These are phyloP conservation scores for Hemitrygon akajei DNA, from an alignment of 2,797 vertebrate species.

Conservation along the genomic window DNA sequence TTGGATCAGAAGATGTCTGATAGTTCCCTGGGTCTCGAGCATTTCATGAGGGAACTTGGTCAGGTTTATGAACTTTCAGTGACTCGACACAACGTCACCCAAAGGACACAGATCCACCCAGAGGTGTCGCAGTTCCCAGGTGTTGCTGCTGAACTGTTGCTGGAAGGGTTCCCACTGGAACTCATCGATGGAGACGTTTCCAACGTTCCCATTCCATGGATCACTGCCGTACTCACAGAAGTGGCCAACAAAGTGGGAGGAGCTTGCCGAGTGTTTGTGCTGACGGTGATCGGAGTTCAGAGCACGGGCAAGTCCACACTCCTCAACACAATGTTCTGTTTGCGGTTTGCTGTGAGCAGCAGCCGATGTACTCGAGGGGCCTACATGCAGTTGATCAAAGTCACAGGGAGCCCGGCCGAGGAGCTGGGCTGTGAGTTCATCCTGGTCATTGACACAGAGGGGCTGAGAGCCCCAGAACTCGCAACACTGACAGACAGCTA, in stretches of 20 bases:
- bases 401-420: conserved; percentile 53
- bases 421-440: conserved; percentile 59
- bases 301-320: conserved; percentile 59
- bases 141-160: too few species aligned
- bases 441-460: conserved; percentile 57
- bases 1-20: conserved; percentile 54
- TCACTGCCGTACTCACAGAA: conserved; percentile 61
- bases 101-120: too few species aligned
- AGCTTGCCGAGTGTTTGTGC: conserved; percentile 53
- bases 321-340: conserved; percentile 61
- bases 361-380: conserved; percentile 54
- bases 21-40: conserved; percentile 59
- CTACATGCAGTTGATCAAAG: conserved; percentile 54
- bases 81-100: too few species aligned
- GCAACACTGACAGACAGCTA: conserved; percentile 47
- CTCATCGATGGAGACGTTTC: too few species aligned
- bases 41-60: too few species aligned
- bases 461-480: conserved; percentile 48
- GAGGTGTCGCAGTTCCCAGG: too few species aligned
- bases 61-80: too few species aligned
- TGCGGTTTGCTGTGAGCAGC: conserved; percentile 59
- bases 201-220: too few species aligned
- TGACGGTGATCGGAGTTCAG: conserved; percentile 58
- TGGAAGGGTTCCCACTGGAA: too few species aligned
- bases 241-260: conserved; percentile 49